A percentile compares a stretch with the other conserved stretches of the same genome.
Evolutionary conservation across 2,797 vertebrate species (phyloP).

Genomic region (Anableps anableps): DNA sequence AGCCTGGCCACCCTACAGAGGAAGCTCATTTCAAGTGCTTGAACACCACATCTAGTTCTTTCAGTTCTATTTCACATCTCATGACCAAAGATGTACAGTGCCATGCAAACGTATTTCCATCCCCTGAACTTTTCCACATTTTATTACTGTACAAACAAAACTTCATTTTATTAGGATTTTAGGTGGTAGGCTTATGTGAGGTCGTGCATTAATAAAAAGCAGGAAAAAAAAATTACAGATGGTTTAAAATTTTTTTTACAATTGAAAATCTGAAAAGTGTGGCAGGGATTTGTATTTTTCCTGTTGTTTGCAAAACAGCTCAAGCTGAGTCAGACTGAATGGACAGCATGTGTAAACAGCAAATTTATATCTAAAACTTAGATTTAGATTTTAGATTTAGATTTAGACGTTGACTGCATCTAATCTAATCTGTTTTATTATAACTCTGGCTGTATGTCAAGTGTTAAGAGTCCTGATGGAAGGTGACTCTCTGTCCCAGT

Average conservation of each 20-base stretch:
- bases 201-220: neutral
- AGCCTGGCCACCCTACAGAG: too few relatives aligned
- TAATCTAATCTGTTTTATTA: neutral
- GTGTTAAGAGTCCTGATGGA: neutral
- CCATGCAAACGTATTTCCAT: too few relatives aligned
- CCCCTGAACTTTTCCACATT: neutral
- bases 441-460: neutral
- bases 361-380: neutral
- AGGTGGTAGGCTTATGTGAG: neutral
- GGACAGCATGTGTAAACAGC: neutral
- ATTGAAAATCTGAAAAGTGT: neutral
- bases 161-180: neutral
- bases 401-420: neutral
- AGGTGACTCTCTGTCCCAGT: neutral
- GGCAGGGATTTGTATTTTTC: neutral
- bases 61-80: too few relatives aligned
- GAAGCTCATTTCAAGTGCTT: too few relatives aligned
- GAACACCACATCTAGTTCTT: too few relatives aligned
- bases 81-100: too few relatives aligned
- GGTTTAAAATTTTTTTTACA: neutral
- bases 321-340: neutral
- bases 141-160: neutral
- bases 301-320: neutral
- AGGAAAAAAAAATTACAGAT: neutral
- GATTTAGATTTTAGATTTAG: neutral